phyloP scores from a whole-genome alignment of 2,113 vertebrate species.

The Microcebus tavaratra region DNA sequence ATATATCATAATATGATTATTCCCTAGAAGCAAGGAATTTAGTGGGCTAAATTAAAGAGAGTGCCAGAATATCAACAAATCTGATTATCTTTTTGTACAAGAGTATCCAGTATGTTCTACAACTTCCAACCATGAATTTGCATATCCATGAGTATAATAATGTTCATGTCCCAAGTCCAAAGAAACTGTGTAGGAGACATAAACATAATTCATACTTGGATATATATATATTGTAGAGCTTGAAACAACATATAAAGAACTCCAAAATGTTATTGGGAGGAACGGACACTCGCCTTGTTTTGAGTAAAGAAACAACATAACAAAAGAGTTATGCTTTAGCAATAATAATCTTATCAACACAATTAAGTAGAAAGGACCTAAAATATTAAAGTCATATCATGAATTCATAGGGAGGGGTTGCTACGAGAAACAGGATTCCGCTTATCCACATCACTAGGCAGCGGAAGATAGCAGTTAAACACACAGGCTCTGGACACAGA shows the following conservation, averaged over 20 bases:
- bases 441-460: neutral
- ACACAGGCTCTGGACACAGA: neutral
- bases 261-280: neutral
- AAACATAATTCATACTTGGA: neutral
- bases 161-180: neutral
- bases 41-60: neutral
- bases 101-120: neutral
- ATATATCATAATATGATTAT: neutral
- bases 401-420: neutral
- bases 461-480: neutral
- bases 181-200: neutral
- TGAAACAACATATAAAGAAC: neutral
- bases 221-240: fast-evolving
- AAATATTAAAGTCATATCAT: neutral
- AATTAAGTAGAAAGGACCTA: neutral
- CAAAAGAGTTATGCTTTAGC: neutral
- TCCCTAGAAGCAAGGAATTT: neutral
- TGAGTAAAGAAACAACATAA: neutral
- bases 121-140: neutral
- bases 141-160: neutral
- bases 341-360: neutral
- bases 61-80: neutral
- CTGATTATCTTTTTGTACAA: neutral
- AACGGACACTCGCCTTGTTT: neutral
- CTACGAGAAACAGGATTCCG: neutral